A percentile compares a stretch with the other conserved stretches of the same genome.
These are phyloP conservation scores for Drosophila subsilvestris DNA, from an alignment of 2,888 invertebrate species.

Conservation along the genomic window DNA sequence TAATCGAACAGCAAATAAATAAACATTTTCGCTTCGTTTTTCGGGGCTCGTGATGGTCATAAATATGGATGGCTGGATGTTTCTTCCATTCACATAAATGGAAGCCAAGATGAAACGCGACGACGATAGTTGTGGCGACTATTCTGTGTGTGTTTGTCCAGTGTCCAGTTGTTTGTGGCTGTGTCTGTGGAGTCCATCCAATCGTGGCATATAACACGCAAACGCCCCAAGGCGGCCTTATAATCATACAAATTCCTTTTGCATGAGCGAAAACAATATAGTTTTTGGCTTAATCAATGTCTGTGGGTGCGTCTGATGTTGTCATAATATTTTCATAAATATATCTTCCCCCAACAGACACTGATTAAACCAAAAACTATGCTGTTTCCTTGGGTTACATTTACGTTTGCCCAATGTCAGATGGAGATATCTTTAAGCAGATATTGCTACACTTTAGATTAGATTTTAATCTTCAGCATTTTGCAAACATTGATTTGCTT, in stretches of 20 bases:
- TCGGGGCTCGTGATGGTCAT: not conserved
- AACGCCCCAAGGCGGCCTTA: slow-evolving; percentile 10
- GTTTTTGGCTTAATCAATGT: not conserved
- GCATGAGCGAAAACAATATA: slow-evolving; percentile 14
- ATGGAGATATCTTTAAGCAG: not conserved
- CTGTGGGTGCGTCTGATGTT: too few species aligned
- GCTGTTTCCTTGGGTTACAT: too few species aligned
- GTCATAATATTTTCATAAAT: too few species aligned
- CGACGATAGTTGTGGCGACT: not conserved
- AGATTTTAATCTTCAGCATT: not conserved
- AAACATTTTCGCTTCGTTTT: slow-evolving; percentile 13
- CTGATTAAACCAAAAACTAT: too few species aligned
- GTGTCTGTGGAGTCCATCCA: slow-evolving; percentile 7
- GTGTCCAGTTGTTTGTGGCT: not conserved
- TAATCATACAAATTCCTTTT: slow-evolving; percentile 5
- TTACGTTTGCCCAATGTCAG: not conserved
- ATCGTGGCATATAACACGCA: slow-evolving; percentile 33
- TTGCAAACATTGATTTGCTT: not conserved
- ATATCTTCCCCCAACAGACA: too few species aligned
- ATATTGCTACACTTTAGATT: not conserved
- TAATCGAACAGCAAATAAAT: slow-evolving; percentile 25
- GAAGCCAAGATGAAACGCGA: not conserved
- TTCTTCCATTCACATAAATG: not conserved
- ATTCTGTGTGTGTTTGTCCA: not conserved
- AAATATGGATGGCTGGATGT: slow-evolving; percentile 14